Percentiles rank a stretch among this genome's conserved stretches.
phyloP scores from a whole-genome alignment of 2,113 vertebrate genomes.

The Ramphastos sulfuratus region DNA sequence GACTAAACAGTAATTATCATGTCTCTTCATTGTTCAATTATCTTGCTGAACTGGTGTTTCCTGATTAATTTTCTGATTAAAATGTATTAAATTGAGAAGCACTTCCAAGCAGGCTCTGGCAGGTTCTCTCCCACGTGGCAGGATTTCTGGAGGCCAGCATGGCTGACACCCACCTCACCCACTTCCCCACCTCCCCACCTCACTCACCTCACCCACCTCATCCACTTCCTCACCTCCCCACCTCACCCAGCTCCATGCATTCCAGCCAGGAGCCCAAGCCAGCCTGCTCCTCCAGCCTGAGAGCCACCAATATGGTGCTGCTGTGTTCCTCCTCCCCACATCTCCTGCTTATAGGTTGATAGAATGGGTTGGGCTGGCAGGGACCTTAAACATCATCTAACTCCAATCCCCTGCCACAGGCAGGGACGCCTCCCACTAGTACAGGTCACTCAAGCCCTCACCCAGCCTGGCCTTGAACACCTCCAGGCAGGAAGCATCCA shows the following conservation, averaged over 20 bases:
- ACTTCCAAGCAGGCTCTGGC: conserved; percentile 57
- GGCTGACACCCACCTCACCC: background rate
- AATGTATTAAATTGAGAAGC: conserved; percentile 76
- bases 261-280: too few relatives aligned
- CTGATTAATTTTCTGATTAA: conserved; percentile 85
- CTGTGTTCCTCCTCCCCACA: background rate
- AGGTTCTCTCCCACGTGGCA: conserved; percentile 5
- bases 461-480: too few relatives aligned
- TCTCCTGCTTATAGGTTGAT: background rate
- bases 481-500: too few relatives aligned
- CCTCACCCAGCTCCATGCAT: too few relatives aligned
- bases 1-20: conserved; percentile 82
- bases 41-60: conserved; percentile 81
- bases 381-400: too few relatives aligned
- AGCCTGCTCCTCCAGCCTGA: accelerated
- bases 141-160: background rate
- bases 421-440: too few relatives aligned
- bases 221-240: too few relatives aligned
- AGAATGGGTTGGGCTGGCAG: too few relatives aligned
- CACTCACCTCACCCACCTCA: too few relatives aligned
- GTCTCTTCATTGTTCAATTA: conserved; percentile 85
- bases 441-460: too few relatives aligned
- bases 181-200: background rate
- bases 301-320: accelerated
- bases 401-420: too few relatives aligned